Conservation (phyloP, 2,113 vertebrate species). For the Chrysemys picta region DNA sequence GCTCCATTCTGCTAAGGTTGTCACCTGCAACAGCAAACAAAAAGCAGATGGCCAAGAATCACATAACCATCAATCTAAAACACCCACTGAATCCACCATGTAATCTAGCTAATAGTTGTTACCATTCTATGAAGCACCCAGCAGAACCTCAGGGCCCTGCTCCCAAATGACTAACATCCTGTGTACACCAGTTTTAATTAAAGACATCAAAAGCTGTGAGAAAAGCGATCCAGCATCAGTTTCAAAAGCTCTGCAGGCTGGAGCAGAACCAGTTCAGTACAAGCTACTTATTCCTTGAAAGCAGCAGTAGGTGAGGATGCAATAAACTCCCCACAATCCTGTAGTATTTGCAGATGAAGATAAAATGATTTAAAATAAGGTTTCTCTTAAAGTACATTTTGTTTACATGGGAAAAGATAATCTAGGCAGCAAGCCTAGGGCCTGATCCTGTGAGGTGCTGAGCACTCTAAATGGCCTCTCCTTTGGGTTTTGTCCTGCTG, state of each 20-base stretch:
- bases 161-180: neutral
- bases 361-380: rapidly evolving
- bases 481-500: neutral
- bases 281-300: neutral
- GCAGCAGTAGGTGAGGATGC: neutral
- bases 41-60: constrained; percentile 40
- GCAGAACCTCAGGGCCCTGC: constrained; percentile 10
- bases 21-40: neutral
- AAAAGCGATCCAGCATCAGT: neutral
- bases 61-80: neutral
- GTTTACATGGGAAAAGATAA: neutral
- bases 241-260: neutral
- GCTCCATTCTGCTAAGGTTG: neutral
- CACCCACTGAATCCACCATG: neutral
- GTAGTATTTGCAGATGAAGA: neutral
- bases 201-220: neutral
- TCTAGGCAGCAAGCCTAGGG: neutral
- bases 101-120: neutral
- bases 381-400: neutral
- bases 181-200: neutral
- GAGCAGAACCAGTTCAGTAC: neutral
- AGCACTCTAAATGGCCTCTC: neutral
- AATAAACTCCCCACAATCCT: neutral
- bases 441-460: neutral
- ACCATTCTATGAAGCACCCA: neutral